Percentiles rank a stretch among this genome's conserved stretches.
These are phyloP conservation scores for Mythimna pallens DNA, from an alignment of 2,888 invertebrate species.

Conservation along the genomic window DNA sequence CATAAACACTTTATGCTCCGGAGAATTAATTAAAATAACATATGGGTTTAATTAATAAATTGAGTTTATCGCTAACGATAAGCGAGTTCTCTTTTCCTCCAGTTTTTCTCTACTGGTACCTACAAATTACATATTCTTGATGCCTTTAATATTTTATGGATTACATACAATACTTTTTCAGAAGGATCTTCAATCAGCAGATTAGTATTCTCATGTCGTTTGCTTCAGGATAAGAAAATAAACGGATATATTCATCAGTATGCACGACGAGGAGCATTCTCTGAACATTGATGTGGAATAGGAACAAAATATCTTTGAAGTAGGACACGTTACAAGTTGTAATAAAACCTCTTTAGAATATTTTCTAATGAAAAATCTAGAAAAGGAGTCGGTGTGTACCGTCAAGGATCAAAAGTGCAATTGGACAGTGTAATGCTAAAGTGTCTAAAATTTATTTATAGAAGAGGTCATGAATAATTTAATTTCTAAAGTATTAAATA, in stretches of 20 bases:
- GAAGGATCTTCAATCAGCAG: neutral
- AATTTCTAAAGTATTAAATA: too few relatives aligned
- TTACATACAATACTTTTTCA: slow-evolving; percentile 21
- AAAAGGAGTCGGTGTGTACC: too few relatives aligned
- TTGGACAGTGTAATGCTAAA: too few relatives aligned
- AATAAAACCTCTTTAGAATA: slow-evolving; percentile 27
- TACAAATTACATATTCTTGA: neutral
- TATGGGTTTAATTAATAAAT: neutral
- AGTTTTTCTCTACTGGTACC: too few relatives aligned
- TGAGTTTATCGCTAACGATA: neutral
- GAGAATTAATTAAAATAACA: neutral
- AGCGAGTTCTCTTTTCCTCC: neutral
- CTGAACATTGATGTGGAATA: slow-evolving; percentile 47
- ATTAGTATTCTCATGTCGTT: slow-evolving; percentile 56
- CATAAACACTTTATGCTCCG: too few relatives aligned
- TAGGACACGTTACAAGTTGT: slow-evolving; percentile 38
- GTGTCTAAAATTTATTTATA: too few relatives aligned
- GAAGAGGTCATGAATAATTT: too few relatives aligned
- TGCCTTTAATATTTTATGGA: neutral
- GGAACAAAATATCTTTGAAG: slow-evolving; percentile 43
- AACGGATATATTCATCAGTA: slow-evolving; percentile 48
- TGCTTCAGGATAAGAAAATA: slow-evolving; percentile 39
- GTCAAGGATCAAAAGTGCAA: too few relatives aligned
- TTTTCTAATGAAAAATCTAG: neutral
- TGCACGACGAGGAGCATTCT: slow-evolving; percentile 36